phyloP scores from a whole-genome alignment of 2,888 invertebrate species.

The Noctuana brunneofusca region DNA sequence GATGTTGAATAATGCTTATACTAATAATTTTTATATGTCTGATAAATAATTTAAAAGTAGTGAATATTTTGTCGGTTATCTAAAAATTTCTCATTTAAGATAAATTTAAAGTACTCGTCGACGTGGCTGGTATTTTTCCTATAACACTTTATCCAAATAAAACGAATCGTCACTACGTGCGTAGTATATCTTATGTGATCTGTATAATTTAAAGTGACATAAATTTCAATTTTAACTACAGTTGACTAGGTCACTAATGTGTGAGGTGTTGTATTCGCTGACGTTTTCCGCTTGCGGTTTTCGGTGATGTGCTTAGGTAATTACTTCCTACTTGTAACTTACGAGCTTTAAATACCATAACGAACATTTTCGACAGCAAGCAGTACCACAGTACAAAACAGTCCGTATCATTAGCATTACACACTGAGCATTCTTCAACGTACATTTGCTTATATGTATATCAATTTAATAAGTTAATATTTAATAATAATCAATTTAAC shows the following conservation, averaged over 20 bases:
- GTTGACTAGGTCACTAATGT: constrained; percentile 44
- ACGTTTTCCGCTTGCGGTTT: constrained; percentile 66
- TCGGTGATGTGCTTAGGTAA: constrained; percentile 63
- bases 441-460: too few species aligned
- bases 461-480: too few species aligned
- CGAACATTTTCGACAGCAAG: not conserved
- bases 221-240: constrained; percentile 36
- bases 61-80: too few species aligned
- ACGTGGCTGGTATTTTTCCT: constrained; percentile 19
- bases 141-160: not conserved
- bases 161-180: constrained; percentile 13
- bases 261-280: constrained; percentile 56
- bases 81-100: not conserved
- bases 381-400: not conserved
- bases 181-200: constrained; percentile 1
- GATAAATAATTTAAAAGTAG: too few species aligned
- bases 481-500: too few species aligned
- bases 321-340: constrained; percentile 56
- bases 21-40: too few species aligned
- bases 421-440: not conserved
- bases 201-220: constrained; percentile 17
- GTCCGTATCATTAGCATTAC: not conserved
- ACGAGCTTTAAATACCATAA: not conserved
- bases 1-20: not conserved
- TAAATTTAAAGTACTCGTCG: too few species aligned